These are phyloP conservation scores for Scaptomyza caliginosa DNA, from an alignment of 2,888 invertebrate species.

Conservation along the genomic window DNA sequence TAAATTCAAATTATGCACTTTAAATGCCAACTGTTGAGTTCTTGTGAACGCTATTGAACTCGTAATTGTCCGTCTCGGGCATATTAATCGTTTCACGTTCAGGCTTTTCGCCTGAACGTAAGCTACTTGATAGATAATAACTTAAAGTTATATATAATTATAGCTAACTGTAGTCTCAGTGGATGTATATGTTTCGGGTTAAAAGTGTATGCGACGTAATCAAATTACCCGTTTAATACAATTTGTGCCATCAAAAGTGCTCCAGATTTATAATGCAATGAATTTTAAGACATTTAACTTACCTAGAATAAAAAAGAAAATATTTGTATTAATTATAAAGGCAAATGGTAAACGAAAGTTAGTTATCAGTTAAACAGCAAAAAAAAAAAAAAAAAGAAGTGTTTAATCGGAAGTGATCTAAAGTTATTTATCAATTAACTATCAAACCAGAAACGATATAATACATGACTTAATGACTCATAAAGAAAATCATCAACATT, in stretches of 20 bases:
- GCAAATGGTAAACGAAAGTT: not conserved
- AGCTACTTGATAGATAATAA: not conserved
- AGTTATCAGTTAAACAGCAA: not conserved
- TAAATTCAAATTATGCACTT: conserved; percentile 58
- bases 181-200: not conserved
- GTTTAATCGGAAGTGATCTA: conserved; percentile 1
- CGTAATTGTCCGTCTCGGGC: conserved; percentile 54
- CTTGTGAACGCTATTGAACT: conserved; percentile 80
- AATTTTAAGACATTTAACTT: conserved; percentile 32
- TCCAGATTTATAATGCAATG: conserved; percentile 6
- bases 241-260: conserved; percentile 34
- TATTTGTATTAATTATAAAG: not conserved
- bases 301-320: conserved; percentile 53
- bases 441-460: conserved; percentile 2
- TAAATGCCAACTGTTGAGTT: conserved; percentile 70
- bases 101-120: no score
- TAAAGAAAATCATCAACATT: conserved; percentile 3
- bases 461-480: conserved; percentile 21
- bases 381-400: not conserved
- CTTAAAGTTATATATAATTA: not conserved
- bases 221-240: conserved; percentile 24
- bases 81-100: conserved; percentile 51
- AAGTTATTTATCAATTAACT: not conserved
- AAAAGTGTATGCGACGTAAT: not conserved
- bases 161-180: not conserved